Conservation (phyloP, 2,888 invertebrate species). For the Brachynemurus nebulosus region DNA sequence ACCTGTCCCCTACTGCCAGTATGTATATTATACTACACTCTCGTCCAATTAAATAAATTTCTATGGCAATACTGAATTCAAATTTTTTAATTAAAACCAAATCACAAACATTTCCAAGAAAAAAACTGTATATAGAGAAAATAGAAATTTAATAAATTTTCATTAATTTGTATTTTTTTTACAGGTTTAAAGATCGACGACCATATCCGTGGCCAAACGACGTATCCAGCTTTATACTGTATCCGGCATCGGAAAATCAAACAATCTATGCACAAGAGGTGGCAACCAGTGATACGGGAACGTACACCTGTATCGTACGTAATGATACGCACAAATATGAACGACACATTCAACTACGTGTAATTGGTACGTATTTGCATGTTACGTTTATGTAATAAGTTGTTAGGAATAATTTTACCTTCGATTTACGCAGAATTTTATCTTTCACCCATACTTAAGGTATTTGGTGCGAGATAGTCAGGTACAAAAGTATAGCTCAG, state of each 20-base stretch:
- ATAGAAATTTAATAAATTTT: not conserved
- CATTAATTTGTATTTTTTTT: slow-evolving; percentile 6
- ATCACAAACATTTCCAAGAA: too few species aligned
- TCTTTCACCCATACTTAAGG: too few species aligned
- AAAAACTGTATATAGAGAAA: too few species aligned
- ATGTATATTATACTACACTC: too few species aligned
- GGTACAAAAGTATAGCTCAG: too few species aligned
- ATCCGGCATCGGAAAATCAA: slow-evolving; percentile 66
- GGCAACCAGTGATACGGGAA: slow-evolving; percentile 50
- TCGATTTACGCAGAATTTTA: not conserved
- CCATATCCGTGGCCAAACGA: slow-evolving; percentile 64
- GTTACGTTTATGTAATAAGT: not conserved
- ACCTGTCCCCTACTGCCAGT: too few species aligned
- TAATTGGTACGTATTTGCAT: slow-evolving; percentile 50
- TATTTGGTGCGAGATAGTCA: too few species aligned
- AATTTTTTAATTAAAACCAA: too few species aligned
- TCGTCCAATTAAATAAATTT: too few species aligned
- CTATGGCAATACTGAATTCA: too few species aligned
- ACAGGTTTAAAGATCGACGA: slow-evolving; percentile 61
- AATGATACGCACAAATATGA: slow-evolving; percentile 52
- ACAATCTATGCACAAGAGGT: slow-evolving; percentile 57
- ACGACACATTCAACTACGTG: slow-evolving; percentile 49
- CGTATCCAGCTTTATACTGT: slow-evolving; percentile 55
- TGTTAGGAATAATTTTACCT: not conserved
- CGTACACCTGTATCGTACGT: slow-evolving; percentile 57